phyloP scores from a whole-genome alignment of 2,888 invertebrate species.

The Lasioglossum morio region DNA sequence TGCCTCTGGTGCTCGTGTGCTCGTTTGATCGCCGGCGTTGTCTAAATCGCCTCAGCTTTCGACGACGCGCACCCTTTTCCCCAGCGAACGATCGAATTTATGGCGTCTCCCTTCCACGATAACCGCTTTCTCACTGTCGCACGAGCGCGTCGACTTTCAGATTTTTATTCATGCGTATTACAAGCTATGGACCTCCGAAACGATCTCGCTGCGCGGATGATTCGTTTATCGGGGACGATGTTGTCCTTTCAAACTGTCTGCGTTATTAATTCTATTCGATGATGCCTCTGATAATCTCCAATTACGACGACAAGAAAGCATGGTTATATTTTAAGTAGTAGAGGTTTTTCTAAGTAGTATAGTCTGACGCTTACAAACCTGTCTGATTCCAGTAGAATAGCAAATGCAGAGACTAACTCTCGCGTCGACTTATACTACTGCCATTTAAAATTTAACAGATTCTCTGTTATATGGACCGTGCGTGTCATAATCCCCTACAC shows the following conservation, averaged over 20 bases:
- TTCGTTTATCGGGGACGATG: neutral
- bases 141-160: neutral
- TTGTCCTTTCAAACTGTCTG: neutral
- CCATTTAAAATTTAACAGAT: neutral
- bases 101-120: slow-evolving; percentile 59
- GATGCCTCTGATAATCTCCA: no score
- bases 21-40: slow-evolving; percentile 72
- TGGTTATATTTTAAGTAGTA: no score
- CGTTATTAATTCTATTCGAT: neutral
- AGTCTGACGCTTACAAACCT: no score
- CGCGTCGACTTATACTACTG: neutral
- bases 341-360: no score
- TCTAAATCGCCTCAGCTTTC: slow-evolving; percentile 61
- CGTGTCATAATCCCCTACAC: no score
- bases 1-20: slow-evolving; percentile 28
- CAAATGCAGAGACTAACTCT: neutral
- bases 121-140: neutral
- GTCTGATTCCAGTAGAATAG: no score
- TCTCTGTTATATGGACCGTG: no score
- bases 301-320: no score
- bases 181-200: neutral
- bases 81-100: slow-evolving; percentile 70
- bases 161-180: neutral
- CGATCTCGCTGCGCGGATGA: neutral
- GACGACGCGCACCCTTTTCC: neutral